A percentile compares a stretch with the other conserved stretches of the same genome.
Conservation (phyloP, 2,888 invertebrate species). For the Heliconius ethilla region DNA sequence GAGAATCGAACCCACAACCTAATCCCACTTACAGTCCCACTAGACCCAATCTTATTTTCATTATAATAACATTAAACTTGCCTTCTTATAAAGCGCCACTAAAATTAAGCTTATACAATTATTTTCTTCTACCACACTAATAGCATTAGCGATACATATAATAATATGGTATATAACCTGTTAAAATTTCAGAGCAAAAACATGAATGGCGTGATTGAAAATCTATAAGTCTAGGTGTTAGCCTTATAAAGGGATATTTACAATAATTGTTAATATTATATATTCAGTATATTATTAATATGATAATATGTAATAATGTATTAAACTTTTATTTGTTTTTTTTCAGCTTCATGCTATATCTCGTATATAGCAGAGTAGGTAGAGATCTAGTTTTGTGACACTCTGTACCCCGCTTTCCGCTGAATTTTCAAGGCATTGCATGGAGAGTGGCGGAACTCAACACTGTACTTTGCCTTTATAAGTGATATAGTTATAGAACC, state of each 20-base stretch:
- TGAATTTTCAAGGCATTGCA: too few relatives aligned
- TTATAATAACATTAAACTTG: not conserved
- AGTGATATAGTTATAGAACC: too few relatives aligned
- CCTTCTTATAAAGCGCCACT: too few relatives aligned
- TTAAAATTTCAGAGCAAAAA: not conserved
- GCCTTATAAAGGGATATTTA: not conserved
- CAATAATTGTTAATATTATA: not conserved
- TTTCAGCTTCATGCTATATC: not conserved
- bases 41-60: too few relatives aligned
- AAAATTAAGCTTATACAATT: not conserved
- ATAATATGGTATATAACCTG: not conserved
- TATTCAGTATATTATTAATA: not conserved
- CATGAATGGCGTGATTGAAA: not conserved
- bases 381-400: not conserved
- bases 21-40: too few relatives aligned
- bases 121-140: not conserved
- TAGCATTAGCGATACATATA: not conserved
- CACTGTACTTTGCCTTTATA: too few relatives aligned
- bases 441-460: too few relatives aligned
- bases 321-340: not conserved
- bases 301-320: too few relatives aligned
- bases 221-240: not conserved
- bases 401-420: not conserved
- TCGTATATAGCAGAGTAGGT: not conserved
- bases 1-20: too few relatives aligned